Evolutionary conservation across 2,797 vertebrate species (phyloP).

Genomic region (Carapus acus): DNA sequence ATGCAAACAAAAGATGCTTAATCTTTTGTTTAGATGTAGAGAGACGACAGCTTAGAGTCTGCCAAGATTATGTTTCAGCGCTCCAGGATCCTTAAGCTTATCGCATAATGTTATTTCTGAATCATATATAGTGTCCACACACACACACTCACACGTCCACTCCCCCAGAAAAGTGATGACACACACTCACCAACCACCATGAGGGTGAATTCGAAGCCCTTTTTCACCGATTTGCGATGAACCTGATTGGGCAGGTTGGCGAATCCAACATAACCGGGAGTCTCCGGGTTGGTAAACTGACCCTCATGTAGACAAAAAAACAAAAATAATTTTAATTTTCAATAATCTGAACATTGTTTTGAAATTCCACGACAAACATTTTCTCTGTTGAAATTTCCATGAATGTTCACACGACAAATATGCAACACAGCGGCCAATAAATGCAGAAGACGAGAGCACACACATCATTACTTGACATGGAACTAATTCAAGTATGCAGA

Average conservation of each 20-base stretch:
- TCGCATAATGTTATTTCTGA: slow-evolving; percentile 3
- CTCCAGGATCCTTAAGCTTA: slow-evolving; percentile 10
- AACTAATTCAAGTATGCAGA: no score
- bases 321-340: background rate
- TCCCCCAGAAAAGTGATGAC: no score
- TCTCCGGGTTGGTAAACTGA: slow-evolving; percentile 95
- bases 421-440: no score
- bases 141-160: slow-evolving; percentile 82
- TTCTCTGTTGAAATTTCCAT: no score
- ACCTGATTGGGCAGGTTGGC: slow-evolving; percentile 98
- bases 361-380: no score
- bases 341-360: background rate
- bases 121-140: background rate
- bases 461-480: no score
- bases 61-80: no score
- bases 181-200: slow-evolving; percentile 95
- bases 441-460: no score
- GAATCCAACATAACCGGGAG: slow-evolving; percentile 95
- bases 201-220: slow-evolving; percentile 97
- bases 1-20: no score
- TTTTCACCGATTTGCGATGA: slow-evolving; percentile 97
- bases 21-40: no score
- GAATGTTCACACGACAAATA: no score
- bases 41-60: no score
- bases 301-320: slow-evolving; percentile 59